Conservation (phyloP, 37 sponge, comb jelly and placozoan species). For the Crambe crambe region DNA sequence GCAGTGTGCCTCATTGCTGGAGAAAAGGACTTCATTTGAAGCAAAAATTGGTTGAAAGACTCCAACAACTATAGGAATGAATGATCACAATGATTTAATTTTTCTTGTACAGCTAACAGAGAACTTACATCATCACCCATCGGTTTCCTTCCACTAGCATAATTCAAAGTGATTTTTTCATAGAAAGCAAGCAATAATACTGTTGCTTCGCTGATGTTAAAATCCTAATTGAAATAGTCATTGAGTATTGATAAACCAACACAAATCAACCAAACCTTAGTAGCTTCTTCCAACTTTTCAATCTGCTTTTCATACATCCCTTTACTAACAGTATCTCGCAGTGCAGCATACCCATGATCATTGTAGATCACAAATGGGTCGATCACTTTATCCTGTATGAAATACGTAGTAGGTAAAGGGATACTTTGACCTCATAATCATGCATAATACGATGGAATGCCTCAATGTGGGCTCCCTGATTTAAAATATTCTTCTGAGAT, state of each 20-base stretch:
- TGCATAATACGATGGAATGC: too few relatives aligned
- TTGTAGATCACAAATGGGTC: constrained; percentile 72
- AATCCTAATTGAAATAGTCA: neutral
- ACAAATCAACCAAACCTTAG: constrained; percentile 15
- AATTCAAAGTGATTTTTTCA: constrained; percentile 10
- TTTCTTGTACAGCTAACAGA: neutral
- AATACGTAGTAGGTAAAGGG: too few relatives aligned
- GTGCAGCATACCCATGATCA: constrained; percentile 24
- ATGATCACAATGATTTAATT: neutral
- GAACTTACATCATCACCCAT: constrained; percentile 21
- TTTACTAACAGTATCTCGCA: constrained; percentile 44
- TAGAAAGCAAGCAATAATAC: constrained; percentile 28
- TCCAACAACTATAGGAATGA: neutral
- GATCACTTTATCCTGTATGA: constrained; percentile 24
- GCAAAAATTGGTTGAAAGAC: constrained; percentile 13
- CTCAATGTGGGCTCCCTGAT: too few relatives aligned
- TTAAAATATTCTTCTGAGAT: too few relatives aligned
- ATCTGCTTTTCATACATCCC: constrained; percentile 40
- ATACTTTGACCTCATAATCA: too few relatives aligned
- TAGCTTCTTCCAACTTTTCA: constrained; percentile 1
- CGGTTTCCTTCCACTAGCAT: neutral
- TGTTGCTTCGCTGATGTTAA: constrained; percentile 2
- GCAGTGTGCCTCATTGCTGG: constrained; percentile 26
- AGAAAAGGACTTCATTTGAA: neutral
- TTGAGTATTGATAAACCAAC: neutral